Percentiles rank a stretch among this genome's conserved stretches.
Conservation (phyloP, 2,888 invertebrate genomes). For the Macaria notata region DNA sequence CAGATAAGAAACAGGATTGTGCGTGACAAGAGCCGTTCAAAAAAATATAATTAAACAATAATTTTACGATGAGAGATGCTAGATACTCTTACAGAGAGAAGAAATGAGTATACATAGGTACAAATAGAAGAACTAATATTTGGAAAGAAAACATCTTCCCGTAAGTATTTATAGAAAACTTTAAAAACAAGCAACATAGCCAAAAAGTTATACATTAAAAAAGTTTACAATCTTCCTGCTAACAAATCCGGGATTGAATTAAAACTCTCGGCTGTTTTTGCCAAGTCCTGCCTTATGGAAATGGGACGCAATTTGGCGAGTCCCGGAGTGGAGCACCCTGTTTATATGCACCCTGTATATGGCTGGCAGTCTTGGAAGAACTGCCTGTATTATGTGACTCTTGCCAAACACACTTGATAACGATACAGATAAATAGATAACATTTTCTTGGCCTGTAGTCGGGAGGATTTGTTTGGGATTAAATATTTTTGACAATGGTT, state of each 20-base stretch:
- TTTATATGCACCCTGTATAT: not conserved
- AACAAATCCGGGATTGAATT: constrained; percentile 23
- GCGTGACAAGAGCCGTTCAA: too few relatives aligned
- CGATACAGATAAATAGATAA: not conserved
- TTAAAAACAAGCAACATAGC: not conserved
- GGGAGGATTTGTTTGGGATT: too few relatives aligned
- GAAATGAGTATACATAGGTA: too few relatives aligned
- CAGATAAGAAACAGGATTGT: too few relatives aligned
- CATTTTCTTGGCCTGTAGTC: too few relatives aligned
- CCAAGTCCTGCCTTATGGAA: constrained; percentile 34
- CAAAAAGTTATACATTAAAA: constrained; percentile 11
- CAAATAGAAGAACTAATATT: not conserved
- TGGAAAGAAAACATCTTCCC: too few relatives aligned
- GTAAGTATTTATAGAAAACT: too few relatives aligned
- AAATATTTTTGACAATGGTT: too few relatives aligned
- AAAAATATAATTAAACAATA: too few relatives aligned
- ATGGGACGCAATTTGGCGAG: constrained; percentile 27
- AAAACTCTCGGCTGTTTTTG: constrained; percentile 25
- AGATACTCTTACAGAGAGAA: too few relatives aligned
- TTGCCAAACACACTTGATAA: not conserved
- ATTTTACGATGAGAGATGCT: too few relatives aligned
- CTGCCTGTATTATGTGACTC: not conserved
- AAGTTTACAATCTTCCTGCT: constrained; percentile 9
- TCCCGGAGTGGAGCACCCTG: constrained; percentile 1
- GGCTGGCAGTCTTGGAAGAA: too few relatives aligned